Percentiles rank a stretch among this genome's conserved stretches.
Evolutionary conservation across 2,113 vertebrate species (phyloP).

Genomic region (Hemibagrus wyckioides): DNA sequence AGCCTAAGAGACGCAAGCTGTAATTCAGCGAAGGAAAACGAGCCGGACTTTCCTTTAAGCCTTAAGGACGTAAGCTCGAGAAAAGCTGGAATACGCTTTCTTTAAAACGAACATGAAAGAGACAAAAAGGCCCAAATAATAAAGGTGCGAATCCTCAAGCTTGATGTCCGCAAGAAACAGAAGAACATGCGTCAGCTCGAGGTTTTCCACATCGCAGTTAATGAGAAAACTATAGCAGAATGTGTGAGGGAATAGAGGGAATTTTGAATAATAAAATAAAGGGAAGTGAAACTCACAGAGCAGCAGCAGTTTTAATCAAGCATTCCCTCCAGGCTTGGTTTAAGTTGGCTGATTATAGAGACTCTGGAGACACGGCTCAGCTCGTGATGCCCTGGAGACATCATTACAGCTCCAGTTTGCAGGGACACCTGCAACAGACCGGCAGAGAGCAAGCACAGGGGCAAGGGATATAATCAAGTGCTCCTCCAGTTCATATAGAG

Average conservation of each 20-base stretch:
- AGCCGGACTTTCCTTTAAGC: constrained; percentile 17
- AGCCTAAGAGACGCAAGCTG: neutral
- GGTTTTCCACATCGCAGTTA: neutral
- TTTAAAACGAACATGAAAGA: neutral
- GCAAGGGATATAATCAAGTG: neutral
- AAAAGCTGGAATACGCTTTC: neutral
- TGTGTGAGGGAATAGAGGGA: neutral
- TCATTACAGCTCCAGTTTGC: constrained; percentile 40
- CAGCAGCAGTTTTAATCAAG: constrained; percentile 37
- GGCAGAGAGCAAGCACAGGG: neutral
- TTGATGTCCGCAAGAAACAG: neutral
- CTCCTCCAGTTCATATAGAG: constrained; percentile 4
- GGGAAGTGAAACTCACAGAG: neutral
- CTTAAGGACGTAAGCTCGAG: neutral
- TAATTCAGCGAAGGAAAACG: constrained; percentile 18
- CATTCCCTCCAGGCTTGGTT: constrained; percentile 32
- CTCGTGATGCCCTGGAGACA: constrained; percentile 12
- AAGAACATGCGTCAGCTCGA: neutral
- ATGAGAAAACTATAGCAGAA: constrained; percentile 2
- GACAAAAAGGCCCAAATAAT: neutral
- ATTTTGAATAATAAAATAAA: neutral
- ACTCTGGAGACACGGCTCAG: constrained; percentile 12
- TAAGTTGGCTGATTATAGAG: constrained; percentile 38
- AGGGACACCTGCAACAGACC: constrained; percentile 25
- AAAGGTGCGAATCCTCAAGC: neutral